A percentile compares a stretch with the other conserved stretches of the same genome.
These are phyloP conservation scores for Muscicapa comitata DNA, from an alignment of 2,797 vertebrate species.

Conservation along the genomic window DNA sequence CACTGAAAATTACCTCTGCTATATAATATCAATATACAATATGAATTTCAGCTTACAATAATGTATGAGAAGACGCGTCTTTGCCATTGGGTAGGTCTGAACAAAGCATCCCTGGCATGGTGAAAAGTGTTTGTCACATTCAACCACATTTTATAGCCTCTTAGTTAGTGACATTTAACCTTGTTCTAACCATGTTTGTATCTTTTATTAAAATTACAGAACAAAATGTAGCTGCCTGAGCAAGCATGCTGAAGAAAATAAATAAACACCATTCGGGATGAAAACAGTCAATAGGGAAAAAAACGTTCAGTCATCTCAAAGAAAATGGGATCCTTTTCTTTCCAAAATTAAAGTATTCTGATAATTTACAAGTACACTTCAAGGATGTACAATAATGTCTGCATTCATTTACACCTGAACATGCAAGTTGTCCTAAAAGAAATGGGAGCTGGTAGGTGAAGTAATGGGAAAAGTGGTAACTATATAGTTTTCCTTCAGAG, in stretches of 20 bases:
- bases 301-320: background rate
- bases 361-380: background rate
- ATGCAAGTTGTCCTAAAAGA: background rate
- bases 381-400: background rate
- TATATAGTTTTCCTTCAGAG: background rate
- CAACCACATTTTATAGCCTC: background rate
- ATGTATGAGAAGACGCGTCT: accelerated
- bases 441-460: background rate
- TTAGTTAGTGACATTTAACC: background rate
- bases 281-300: background rate
- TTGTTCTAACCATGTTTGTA: background rate
- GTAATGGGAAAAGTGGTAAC: background rate
- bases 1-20: background rate
- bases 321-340: background rate
- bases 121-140: background rate
- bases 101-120: background rate
- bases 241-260: background rate
- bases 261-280: background rate
- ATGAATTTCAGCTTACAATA: background rate
- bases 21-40: background rate
- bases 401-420: background rate
- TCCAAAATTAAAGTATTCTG: background rate
- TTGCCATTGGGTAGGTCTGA: background rate
- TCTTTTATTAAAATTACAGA: background rate
- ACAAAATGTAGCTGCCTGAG: background rate